Evolutionary conservation across 2,113 vertebrate genomes (phyloP).

Genomic region (Solea senegalensis): DNA sequence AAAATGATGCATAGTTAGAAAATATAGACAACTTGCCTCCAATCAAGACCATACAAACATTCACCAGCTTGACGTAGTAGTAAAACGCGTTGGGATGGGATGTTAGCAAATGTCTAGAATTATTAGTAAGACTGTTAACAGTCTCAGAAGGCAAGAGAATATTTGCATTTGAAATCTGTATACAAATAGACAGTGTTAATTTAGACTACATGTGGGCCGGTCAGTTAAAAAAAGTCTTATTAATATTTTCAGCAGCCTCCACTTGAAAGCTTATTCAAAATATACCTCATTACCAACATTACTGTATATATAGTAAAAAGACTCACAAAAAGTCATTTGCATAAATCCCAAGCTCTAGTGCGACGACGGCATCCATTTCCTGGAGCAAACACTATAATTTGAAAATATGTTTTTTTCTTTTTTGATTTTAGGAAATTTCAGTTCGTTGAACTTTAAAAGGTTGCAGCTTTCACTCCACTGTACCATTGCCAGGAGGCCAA

Average conservation of each 20-base stretch:
- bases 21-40: slow-evolving; percentile 69
- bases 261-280: slow-evolving; percentile 76
- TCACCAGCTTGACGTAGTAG: slow-evolving; percentile 63
- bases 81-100: slow-evolving; percentile 46
- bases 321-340: slow-evolving; percentile 70
- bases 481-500: slow-evolving; percentile 56
- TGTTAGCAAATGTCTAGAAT: slow-evolving; percentile 54
- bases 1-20: slow-evolving; percentile 84
- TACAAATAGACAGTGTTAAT: slow-evolving; percentile 71
- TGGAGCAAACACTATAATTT: slow-evolving; percentile 36
- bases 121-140: slow-evolving; percentile 60
- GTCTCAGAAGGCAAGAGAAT: slow-evolving; percentile 73
- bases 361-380: slow-evolving; percentile 41
- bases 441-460: slow-evolving; percentile 44
- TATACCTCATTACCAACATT: slow-evolving; percentile 64
- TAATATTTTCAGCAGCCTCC: slow-evolving; percentile 62
- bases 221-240: slow-evolving; percentile 22
- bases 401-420: slow-evolving; percentile 18
- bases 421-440: slow-evolving; percentile 30
- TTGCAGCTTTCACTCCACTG: slow-evolving; percentile 53
- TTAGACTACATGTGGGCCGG: slow-evolving; percentile 66
- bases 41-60: slow-evolving; percentile 62
- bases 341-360: slow-evolving; percentile 68
- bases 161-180: slow-evolving; percentile 69
- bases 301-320: slow-evolving; percentile 69